Base-by-base conservation (phyloP, 2,113 vertebrate species). In the Ochotona princeps region DNA sequence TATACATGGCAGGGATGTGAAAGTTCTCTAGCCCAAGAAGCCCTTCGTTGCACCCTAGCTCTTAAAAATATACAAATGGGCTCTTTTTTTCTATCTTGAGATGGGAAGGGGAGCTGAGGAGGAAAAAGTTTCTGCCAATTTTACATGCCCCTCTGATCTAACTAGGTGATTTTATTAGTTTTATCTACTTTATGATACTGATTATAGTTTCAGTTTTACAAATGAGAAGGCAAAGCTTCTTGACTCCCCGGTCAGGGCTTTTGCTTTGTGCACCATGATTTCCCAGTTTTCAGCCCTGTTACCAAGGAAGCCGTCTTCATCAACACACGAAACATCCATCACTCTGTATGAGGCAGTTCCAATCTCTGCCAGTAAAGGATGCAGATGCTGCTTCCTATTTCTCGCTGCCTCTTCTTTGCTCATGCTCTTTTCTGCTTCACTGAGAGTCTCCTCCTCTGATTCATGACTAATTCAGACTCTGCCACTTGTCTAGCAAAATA, bases 391-490 rank as follows among this genome's bases (percentile, higher is more conserved):
- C 60, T 90, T 81, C 38, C 30, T 75, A 69, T 61, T 87, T 87
- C 76, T 63, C 49, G 49, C 60, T 91, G 61, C 17, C 32, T 94
- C 38, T 54, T 54, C 54, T 63, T 25, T 94, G 32, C 51, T 61
- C 28, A 83, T 83, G 21, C 17, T 83, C 61, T 75, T 66, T 13
- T 75, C 35, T 74, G 15, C 32, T 90, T 65, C 65, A 61, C 26
- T 21, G 75, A 81, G 30, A 70, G 26, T 54, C 21, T 15, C 17
- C 65, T 83, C 5, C 26, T 49, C n/a, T 82, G 78, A 94, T 51
- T 87, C 78, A 94, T 83, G 23, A n/a, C 21, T 87, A 87, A 83
- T 78, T 91, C 38, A 87, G 63, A 83, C 83, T 35, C 73, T 72
- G 21, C 83, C 78, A 78, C 21, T 72, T 78, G 44, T 44, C 44